A percentile compares a stretch with the other conserved stretches of the same genome.
Evolutionary conservation across 2,797 vertebrate species (phyloP).

Genomic region (Caiman crocodilus): DNA sequence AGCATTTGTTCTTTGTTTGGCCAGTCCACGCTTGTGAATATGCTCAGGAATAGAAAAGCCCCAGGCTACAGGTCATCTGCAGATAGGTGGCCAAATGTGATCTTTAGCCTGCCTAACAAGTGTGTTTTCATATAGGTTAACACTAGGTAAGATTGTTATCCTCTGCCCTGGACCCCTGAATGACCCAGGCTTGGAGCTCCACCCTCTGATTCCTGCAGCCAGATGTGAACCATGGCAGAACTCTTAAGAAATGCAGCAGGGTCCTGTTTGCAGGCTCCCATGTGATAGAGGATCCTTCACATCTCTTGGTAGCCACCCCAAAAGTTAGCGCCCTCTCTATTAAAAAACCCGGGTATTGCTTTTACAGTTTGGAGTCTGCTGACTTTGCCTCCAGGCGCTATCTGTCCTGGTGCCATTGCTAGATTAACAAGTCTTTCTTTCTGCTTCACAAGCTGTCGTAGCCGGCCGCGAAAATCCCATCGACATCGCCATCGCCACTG

Average conservation of each 20-base stretch:
- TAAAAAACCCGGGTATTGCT: neutral
- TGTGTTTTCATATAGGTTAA: neutral
- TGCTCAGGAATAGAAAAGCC: neutral
- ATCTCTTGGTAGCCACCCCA: neutral
- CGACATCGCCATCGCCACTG: slow-evolving; percentile 82
- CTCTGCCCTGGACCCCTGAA: neutral
- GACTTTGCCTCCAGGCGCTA: neutral
- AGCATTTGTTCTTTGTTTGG: neutral
- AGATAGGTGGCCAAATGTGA: neutral
- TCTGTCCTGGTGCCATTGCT: neutral
- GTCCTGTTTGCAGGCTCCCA: neutral
- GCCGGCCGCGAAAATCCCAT: slow-evolving; percentile 82
- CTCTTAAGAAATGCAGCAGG: neutral
- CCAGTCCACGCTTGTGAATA: rapidly evolving
- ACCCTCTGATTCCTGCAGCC: neutral
- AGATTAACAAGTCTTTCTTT: slow-evolving; percentile 2
- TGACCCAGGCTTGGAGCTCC: neutral
- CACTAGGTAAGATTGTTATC: neutral
- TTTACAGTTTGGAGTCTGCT: neutral
- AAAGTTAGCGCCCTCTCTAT: neutral
- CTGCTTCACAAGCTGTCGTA: slow-evolving; percentile 84
- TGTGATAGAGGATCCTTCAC: neutral
- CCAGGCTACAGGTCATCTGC: neutral
- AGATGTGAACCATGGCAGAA: neutral
- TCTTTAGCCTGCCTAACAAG: neutral